Evolutionary conservation across 2,888 invertebrate genomes (phyloP).

Genomic region (Ptychoptera contaminata): DNA sequence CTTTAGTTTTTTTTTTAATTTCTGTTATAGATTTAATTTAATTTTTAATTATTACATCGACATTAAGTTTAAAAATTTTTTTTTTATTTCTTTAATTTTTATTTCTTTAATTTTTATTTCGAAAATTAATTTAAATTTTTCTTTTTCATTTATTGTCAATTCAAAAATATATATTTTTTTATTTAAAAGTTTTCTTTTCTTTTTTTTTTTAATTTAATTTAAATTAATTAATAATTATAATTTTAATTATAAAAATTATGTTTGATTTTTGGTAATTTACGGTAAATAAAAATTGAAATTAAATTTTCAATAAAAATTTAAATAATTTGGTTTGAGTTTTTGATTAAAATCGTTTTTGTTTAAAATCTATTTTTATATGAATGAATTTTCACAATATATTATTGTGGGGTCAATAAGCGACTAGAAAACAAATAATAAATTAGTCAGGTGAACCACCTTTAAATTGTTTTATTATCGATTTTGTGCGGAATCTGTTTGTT

Average conservation of each 20-base stretch:
- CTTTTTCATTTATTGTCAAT: conserved; percentile 10
- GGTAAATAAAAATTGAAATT: too few species aligned
- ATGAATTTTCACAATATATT: too few species aligned
- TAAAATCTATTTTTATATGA: too few species aligned
- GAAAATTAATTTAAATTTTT: conserved; percentile 8
- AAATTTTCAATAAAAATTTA: too few species aligned
- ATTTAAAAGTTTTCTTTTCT: neutral
- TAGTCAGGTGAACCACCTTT: too few species aligned
- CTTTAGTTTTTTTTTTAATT: neutral
- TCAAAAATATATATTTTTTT: conserved; percentile 1
- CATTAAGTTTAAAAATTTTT: conserved; percentile 7
- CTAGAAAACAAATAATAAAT: too few species aligned
- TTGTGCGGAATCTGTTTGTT: too few species aligned
- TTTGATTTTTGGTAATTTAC: neutral
- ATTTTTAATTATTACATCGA: conserved; percentile 7
- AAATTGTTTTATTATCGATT: too few species aligned
- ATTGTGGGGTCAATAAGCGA: too few species aligned
- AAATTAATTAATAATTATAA: conserved; percentile 4
- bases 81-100: conserved; percentile 12
- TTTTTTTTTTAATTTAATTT: neutral
- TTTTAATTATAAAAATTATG: conserved; percentile 5
- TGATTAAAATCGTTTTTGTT: too few species aligned
- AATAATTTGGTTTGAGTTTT: too few species aligned
- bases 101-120: conserved; percentile 13
- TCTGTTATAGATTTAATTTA: conserved; percentile 5